phyloP scores from a whole-genome alignment of 2,888 invertebrate species.

The Sialis lutaria region DNA sequence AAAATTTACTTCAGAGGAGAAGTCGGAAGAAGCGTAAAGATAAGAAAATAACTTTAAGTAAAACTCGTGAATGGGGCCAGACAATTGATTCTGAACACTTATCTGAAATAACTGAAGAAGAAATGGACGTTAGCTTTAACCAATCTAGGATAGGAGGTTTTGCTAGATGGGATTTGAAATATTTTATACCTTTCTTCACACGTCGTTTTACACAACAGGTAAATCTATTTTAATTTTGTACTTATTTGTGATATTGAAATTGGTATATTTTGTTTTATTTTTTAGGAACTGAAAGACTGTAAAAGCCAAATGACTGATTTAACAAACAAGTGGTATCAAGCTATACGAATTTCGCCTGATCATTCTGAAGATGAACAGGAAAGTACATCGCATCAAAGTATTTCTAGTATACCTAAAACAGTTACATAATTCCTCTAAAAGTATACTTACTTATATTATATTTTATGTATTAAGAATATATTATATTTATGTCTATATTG shows the following conservation, averaged over 20 bases:
- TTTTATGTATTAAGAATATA: too few relatives aligned
- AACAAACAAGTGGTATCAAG: slow-evolving; percentile 95
- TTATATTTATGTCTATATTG: too few relatives aligned
- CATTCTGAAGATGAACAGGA: slow-evolving; percentile 60
- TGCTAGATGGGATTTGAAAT: slow-evolving; percentile 79
- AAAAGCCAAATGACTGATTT: slow-evolving; percentile 92
- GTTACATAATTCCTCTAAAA: too few relatives aligned
- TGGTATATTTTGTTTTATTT: slow-evolving; percentile 8
- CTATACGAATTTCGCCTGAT: slow-evolving; percentile 75
- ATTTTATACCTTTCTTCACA: slow-evolving; percentile 92
- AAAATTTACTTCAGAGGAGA: slow-evolving; percentile 29
- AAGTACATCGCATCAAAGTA: slow-evolving; percentile 23
- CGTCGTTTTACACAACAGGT: slow-evolving; percentile 88
- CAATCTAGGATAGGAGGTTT: slow-evolving; percentile 73
- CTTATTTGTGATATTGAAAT: neutral
- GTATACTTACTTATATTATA: too few relatives aligned
- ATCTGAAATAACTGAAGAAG: slow-evolving; percentile 84
- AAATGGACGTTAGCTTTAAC: slow-evolving; percentile 74
- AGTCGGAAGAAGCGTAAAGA: slow-evolving; percentile 38
- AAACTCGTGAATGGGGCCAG: slow-evolving; percentile 96
- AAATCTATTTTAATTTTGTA: slow-evolving; percentile 10
- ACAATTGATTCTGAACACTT: slow-evolving; percentile 86
- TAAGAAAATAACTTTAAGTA: slow-evolving; percentile 83
- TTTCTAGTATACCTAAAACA: slow-evolving; percentile 20
- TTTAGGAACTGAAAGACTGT: slow-evolving; percentile 85